These are phyloP conservation scores for Crenichthys baileyi DNA, from an alignment of 2,797 vertebrate genomes.

Conservation along the genomic window DNA sequence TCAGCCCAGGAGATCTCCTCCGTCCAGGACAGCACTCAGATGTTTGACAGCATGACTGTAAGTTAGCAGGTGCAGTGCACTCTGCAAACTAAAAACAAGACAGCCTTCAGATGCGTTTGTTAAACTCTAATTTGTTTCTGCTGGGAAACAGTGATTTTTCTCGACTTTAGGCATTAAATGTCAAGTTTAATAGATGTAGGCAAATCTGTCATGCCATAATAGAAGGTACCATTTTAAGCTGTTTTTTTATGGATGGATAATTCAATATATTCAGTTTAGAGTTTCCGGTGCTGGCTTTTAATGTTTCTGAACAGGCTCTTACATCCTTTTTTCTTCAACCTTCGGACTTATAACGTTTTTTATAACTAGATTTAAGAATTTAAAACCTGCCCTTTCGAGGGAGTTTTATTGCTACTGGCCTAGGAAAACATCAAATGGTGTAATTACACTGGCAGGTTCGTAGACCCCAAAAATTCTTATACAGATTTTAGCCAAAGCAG, in stretches of 20 bases:
- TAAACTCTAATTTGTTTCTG: neutral
- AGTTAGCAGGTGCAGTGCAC: slow-evolving; percentile 55
- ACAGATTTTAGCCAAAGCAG: neutral
- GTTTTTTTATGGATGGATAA: neutral
- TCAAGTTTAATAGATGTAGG: slow-evolving; percentile 2
- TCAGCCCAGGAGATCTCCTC: slow-evolving; percentile 94
- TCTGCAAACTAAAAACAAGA: neutral
- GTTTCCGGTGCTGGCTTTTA: neutral
- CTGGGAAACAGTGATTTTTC: neutral
- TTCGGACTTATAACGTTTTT: no score
- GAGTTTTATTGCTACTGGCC: neutral
- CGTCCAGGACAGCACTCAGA: slow-evolving; percentile 92
- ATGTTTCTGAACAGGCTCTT: neutral
- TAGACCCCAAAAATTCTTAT: neutral
- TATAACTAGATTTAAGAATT: neutral
- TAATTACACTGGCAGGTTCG: neutral
- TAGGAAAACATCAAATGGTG: neutral
- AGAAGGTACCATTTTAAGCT: neutral
- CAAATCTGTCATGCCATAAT: neutral
- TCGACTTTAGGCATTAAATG: neutral
- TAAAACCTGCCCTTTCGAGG: neutral
- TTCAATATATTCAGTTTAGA: neutral
- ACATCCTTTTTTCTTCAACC: neutral
- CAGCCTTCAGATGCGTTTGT: slow-evolving; percentile 1
- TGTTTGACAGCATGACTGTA: slow-evolving; percentile 96